A percentile compares a stretch with the other conserved stretches of the same genome.
Conservation (phyloP, 2,797 vertebrate genomes). For the Thalassophryne amazonica region DNA sequence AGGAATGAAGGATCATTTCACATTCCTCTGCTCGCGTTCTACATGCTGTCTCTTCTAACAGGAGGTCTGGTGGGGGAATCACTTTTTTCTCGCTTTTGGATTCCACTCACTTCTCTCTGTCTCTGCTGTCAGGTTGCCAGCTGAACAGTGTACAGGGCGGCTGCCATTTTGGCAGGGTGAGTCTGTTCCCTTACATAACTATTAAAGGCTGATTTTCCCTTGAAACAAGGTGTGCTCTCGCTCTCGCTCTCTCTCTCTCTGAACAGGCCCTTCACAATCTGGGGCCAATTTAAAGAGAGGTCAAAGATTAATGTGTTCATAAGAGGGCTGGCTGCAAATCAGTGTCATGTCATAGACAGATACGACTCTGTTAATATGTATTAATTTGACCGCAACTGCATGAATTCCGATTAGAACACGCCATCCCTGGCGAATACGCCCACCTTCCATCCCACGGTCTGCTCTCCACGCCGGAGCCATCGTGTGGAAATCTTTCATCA, state of each 20-base stretch:
- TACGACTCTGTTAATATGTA: slow-evolving; percentile 54
- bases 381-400: slow-evolving; percentile 48
- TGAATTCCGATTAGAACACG: slow-evolving; percentile 39
- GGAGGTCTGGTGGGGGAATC: slow-evolving; percentile 46
- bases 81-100: slow-evolving; percentile 37
- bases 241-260: too few species aligned
- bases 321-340: slow-evolving; percentile 29
- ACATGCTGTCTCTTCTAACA: slow-evolving; percentile 49
- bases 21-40: slow-evolving; percentile 40
- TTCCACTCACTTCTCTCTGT: slow-evolving; percentile 44
- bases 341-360: slow-evolving; percentile 50
- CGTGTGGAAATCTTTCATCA: slow-evolving; percentile 32
- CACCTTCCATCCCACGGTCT: slow-evolving; percentile 2
- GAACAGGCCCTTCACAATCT: slow-evolving; percentile 21
- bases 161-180: slow-evolving; percentile 60
- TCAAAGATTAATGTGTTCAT: slow-evolving; percentile 10
- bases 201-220: slow-evolving; percentile 51
- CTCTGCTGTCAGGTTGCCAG: slow-evolving; percentile 35
- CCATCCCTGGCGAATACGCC: slow-evolving; percentile 6
- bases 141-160: slow-evolving; percentile 48
- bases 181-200: slow-evolving; percentile 53
- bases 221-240: slow-evolving; percentile 60
- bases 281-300: slow-evolving; percentile 34
- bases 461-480: background rate
- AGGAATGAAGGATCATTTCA: too few species aligned